Percentiles rank a stretch among this genome's conserved stretches.
phyloP scores from a whole-genome alignment of 1,140 invertebrate species.

The Hypsibius dujardini region DNA sequence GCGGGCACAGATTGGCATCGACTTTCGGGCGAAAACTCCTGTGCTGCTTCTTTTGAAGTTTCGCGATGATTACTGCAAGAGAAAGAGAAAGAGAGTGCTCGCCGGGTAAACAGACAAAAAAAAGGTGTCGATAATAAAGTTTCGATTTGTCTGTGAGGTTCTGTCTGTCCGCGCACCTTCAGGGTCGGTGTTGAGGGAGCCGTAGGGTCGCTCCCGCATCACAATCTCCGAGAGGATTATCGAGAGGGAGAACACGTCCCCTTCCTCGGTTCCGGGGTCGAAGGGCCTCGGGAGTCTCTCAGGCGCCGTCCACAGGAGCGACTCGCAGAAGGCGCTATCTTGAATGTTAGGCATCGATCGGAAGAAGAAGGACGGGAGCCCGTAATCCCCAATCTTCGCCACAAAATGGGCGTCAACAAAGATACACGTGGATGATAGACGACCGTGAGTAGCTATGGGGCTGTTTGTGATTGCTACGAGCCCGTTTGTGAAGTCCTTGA shows the following conservation, averaged over 20 bases:
- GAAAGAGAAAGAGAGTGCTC: not conserved
- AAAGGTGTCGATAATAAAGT: not conserved
- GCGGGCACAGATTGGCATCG: slow-evolving; percentile 8
- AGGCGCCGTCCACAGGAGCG: slow-evolving; percentile 52
- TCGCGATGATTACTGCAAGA: not conserved
- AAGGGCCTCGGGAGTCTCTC: slow-evolving; percentile 42
- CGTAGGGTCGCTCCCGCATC: not conserved
- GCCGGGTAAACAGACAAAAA: not conserved
- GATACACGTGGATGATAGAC: not conserved
- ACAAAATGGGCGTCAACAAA: slow-evolving; percentile 12
- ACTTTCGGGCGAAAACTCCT: slow-evolving; percentile 5
- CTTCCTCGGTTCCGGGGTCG: slow-evolving; percentile 50
- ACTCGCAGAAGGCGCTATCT: not conserved
- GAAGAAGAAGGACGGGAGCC: not conserved
- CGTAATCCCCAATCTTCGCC: not conserved
- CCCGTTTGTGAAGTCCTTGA: slow-evolving; percentile 3
- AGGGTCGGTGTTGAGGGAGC: not conserved
- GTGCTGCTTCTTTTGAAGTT: not conserved
- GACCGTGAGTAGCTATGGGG: not conserved
- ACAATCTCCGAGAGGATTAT: slow-evolving; percentile 65
- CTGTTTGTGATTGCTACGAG: not conserved
- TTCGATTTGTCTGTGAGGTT: no score
- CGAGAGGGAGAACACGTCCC: slow-evolving; percentile 84
- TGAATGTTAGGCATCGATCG: not conserved
- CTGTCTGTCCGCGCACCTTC: no score